Conservation (phyloP, 2,113 vertebrate genomes). For the Ictidomys tridecemlineatus region DNA sequence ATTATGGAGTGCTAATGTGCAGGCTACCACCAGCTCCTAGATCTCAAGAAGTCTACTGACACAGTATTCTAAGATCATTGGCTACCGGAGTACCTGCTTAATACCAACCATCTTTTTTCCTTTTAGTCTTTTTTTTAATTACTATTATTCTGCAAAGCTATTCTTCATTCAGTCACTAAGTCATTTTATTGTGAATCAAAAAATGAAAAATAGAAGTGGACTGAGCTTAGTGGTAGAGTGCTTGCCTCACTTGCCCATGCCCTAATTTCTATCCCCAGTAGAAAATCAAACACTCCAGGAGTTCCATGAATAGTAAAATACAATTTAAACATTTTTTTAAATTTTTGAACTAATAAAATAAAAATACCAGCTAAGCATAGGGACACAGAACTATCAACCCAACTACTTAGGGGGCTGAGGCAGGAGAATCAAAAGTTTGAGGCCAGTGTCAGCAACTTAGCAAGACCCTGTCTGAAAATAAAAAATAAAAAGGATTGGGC, state of each 20-base stretch:
- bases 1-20: not conserved
- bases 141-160: not conserved
- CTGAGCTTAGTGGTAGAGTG: not conserved
- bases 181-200: constrained; percentile 17
- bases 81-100: not conserved
- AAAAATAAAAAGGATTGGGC: not conserved
- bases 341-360: not conserved
- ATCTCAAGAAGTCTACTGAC: not conserved
- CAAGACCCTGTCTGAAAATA: not conserved
- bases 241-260: not conserved
- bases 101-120: not conserved
- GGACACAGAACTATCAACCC: not conserved
- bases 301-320: not conserved
- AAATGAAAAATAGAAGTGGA: not conserved
- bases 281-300: not conserved
- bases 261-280: not conserved
- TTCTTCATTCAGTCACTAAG: not conserved
- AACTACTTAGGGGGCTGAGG: not conserved
- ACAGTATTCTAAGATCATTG: not conserved
- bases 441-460: not conserved
- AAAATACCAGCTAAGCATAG: not conserved
- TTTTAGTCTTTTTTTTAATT: not conserved
- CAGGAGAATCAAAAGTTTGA: not conserved
- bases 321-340: not conserved
- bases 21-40: not conserved